Conservation (phyloP, 2,888 invertebrate species). For the Therioaphis trifolii region DNA sequence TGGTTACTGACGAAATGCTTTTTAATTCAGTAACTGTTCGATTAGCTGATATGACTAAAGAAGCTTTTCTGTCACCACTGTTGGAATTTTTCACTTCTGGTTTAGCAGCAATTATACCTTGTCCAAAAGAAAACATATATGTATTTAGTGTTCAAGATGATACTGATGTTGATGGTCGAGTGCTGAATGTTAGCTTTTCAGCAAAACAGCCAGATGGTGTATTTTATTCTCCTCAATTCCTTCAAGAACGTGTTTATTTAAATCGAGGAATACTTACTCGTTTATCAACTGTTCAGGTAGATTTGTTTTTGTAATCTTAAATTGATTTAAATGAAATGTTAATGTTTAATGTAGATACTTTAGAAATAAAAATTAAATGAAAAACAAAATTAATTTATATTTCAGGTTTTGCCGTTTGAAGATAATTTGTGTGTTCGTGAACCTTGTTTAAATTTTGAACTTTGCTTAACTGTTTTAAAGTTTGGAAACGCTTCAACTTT, state of each 20-base stretch:
- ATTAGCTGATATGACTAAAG: constrained; percentile 91
- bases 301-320: background rate
- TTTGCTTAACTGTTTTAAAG: constrained; percentile 89
- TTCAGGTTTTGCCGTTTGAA: constrained; percentile 89
- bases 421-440: constrained; percentile 96
- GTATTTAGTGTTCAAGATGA: constrained; percentile 93
- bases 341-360: background rate
- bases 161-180: constrained; percentile 86
- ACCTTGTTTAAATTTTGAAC: constrained; percentile 93
- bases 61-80: constrained; percentile 89
- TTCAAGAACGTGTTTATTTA: constrained; percentile 93
- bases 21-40: constrained; percentile 94
- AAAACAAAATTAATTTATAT: constrained; percentile 2
- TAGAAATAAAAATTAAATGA: background rate
- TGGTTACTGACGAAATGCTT: constrained; percentile 94
- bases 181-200: constrained; percentile 94
- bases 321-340: constrained; percentile 14
- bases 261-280: constrained; percentile 88
- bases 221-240: constrained; percentile 87
- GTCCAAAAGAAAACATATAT: constrained; percentile 91
- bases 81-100: constrained; percentile 90
- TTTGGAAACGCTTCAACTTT: constrained; percentile 94
- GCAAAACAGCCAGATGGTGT: constrained; percentile 84
- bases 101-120: constrained; percentile 90
- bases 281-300: constrained; percentile 85